A percentile compares a stretch with the other conserved stretches of the same genome.
Conservation (phyloP, 2,888 invertebrate species). For the Myopa tessellatipennis region DNA sequence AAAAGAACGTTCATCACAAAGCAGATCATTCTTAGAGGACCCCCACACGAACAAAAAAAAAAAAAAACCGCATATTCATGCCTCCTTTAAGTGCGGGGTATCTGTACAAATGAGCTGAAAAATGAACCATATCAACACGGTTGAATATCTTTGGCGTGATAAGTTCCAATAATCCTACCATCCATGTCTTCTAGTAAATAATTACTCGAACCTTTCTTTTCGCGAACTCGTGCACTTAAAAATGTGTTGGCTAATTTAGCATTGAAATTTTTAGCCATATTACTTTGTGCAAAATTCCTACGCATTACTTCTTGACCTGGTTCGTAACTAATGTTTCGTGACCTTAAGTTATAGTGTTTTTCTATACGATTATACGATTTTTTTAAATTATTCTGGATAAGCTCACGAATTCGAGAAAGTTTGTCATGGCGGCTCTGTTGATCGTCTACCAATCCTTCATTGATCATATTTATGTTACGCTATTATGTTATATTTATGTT, state of each 20-base stretch:
- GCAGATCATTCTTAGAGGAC: no score
- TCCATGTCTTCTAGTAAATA: conserved; percentile 7
- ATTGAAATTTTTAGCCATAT: conserved; percentile 10
- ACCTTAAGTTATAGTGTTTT: background rate
- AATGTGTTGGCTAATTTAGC: conserved; percentile 4
- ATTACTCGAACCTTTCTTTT: background rate
- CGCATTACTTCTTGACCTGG: background rate
- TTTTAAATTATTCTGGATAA: no score
- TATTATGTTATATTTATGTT: background rate
- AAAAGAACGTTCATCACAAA: no score
- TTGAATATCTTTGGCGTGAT: background rate
- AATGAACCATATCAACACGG: no score
- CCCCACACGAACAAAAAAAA: no score
- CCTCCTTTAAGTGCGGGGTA: no score
- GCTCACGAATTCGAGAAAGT: no score
- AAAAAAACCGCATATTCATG: no score
- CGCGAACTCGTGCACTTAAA: background rate
- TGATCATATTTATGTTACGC: background rate
- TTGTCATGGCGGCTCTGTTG: no score
- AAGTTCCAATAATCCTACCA: background rate
- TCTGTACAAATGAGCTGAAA: no score
- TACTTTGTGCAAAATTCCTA: background rate
- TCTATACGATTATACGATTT: no score
- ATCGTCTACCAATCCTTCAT: background rate
- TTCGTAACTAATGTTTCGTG: conserved; percentile 4